Evolutionary conservation across 1,140 invertebrate species (phyloP).

Genomic region (Diorhabda carinulata): DNA sequence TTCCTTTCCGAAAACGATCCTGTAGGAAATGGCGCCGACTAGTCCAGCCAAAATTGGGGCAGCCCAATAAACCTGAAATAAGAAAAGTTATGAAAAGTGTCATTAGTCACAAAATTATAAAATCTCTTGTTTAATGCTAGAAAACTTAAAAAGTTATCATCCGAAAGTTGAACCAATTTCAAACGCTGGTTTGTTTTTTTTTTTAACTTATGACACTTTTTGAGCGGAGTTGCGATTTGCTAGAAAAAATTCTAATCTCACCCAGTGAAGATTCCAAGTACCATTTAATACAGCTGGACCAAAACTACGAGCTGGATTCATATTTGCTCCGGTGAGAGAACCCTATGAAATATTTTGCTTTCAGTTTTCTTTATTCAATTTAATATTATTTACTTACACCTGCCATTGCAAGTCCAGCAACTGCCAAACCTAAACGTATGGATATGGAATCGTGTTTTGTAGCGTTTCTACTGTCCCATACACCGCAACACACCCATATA

Average conservation of each 20-base stretch:
- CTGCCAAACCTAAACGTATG: constrained; percentile 60
- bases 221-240: no score
- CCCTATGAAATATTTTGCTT: constrained; percentile 48
- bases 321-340: constrained; percentile 68
- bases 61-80: constrained; percentile 65
- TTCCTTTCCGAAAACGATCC: constrained; percentile 42
- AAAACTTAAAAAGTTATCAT: no score
- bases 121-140: no score
- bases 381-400: constrained; percentile 44
- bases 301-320: constrained; percentile 76
- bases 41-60: constrained; percentile 59
- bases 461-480: constrained; percentile 61
- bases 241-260: constrained; percentile 43
- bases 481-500: constrained; percentile 58
- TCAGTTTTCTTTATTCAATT: background rate
- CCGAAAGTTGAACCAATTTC: no score
- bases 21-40: constrained; percentile 58
- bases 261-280: constrained; percentile 67
- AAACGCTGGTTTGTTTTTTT: no score
- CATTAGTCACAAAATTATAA: no score
- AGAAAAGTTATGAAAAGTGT: no score
- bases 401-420: constrained; percentile 59
- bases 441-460: constrained; percentile 54
- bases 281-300: constrained; percentile 69
- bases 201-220: background rate